Percentiles rank a stretch among this genome's conserved stretches.
Conservation (phyloP, 2,888 invertebrate genomes). For the Lycaena phlaeas region DNA sequence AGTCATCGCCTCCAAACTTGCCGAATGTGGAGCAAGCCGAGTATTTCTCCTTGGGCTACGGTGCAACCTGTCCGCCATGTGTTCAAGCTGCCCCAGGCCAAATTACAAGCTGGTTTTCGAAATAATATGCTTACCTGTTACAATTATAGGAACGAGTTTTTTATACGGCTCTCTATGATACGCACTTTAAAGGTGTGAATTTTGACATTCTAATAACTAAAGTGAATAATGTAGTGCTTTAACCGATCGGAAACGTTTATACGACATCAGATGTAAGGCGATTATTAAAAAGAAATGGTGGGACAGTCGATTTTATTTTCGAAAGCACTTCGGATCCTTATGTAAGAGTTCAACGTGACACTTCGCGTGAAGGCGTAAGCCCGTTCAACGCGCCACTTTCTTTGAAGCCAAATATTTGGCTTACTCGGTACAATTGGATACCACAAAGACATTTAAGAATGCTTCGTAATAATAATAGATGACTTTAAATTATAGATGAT, state of each 20-base stretch:
- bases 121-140: slow-evolving; percentile 10
- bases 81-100: slow-evolving; percentile 38
- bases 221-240: background rate
- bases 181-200: background rate
- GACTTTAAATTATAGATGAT: background rate
- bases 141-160: slow-evolving; percentile 6
- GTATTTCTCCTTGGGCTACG: slow-evolving; percentile 51
- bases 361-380: slow-evolving; percentile 44
- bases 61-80: slow-evolving; percentile 42
- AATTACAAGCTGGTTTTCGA: slow-evolving; percentile 31
- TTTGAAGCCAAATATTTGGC: slow-evolving; percentile 55
- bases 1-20: slow-evolving; percentile 64
- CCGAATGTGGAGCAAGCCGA: slow-evolving; percentile 59
- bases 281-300: slow-evolving; percentile 49
- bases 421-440: slow-evolving; percentile 26
- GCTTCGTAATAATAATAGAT: background rate
- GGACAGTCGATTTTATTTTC: slow-evolving; percentile 61
- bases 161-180: slow-evolving; percentile 5
- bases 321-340: slow-evolving; percentile 66
- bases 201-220: background rate
- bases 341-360: slow-evolving; percentile 72
- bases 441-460: slow-evolving; percentile 9
- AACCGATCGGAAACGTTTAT: background rate
- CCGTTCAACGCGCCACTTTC: slow-evolving; percentile 66
- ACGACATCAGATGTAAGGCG: slow-evolving; percentile 25